These are phyloP conservation scores for Idaea dimidiata DNA, from an alignment of 2,888 invertebrate species.

Conservation along the genomic window DNA sequence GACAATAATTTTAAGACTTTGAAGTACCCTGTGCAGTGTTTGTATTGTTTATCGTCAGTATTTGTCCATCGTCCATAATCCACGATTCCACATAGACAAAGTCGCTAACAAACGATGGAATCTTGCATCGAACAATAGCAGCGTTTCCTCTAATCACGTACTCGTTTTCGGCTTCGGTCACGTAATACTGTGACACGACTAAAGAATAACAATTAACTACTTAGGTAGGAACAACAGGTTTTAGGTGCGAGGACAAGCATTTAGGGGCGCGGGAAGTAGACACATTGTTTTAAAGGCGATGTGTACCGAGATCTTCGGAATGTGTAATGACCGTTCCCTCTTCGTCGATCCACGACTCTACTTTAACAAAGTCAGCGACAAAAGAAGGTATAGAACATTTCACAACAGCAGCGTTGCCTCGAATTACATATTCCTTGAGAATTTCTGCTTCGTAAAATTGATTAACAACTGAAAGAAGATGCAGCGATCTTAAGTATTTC, in stretches of 20 bases:
- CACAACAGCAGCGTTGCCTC: conserved; percentile 92
- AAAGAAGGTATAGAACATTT: conserved; percentile 95
- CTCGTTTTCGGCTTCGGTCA: conserved; percentile 95
- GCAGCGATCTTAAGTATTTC: conserved; percentile 14
- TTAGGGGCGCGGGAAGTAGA: conserved; percentile 48
- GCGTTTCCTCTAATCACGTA: conserved; percentile 96
- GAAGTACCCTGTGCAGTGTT: conserved; percentile 78
- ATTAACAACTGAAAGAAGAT: conserved; percentile 82
- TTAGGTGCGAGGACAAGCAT: conserved; percentile 50
- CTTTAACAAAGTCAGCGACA: conserved; percentile 94
- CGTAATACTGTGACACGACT: conserved; percentile 94
- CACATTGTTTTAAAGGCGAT: conserved; percentile 49
- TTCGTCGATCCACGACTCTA: conserved; percentile 89
- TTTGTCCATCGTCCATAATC: conserved; percentile 88
- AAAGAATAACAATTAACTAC: conserved; percentile 71
- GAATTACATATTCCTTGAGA: conserved; percentile 93
- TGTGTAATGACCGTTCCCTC: conserved; percentile 85
- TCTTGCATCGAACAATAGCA: conserved; percentile 95
- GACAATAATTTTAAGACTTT: conserved; percentile 27
- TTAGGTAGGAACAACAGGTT: conserved; percentile 48
- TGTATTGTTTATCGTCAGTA: conserved; percentile 82
- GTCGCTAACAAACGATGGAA: conserved; percentile 96
- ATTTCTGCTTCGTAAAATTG: conserved; percentile 95
- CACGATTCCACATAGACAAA: conserved; percentile 93
- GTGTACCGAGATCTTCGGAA: conserved; percentile 86